Base-by-base conservation (phyloP, 2,113 vertebrate species). In the Poeciliopsis prolifica region DNA sequence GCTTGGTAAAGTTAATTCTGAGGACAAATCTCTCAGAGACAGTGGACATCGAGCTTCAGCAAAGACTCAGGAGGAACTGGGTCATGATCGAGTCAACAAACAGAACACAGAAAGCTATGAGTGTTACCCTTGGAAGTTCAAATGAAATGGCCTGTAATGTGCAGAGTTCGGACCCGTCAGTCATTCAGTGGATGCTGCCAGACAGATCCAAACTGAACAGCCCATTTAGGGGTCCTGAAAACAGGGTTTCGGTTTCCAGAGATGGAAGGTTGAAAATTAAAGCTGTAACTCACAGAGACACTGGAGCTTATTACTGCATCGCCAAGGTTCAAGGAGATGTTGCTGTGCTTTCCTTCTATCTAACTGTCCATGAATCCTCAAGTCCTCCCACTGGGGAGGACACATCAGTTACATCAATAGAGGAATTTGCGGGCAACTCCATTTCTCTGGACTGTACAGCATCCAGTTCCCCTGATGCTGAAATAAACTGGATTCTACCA, bases 401-500 rank as follows among this genome's bases (percentile, higher is more conserved):
- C 4, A 35, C 12, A 72, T 72, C 67, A 28, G 33, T 65, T 62
- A 10, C 60, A 29, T 35, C 88, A 0, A n/a, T 95, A 1, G 84
- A 93, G 37, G 94, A 87, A 74, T 90, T 88, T 58, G 73, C 91
- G 4, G 96, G 96, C 8, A 90, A 93, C 15, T 29, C 93, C 0
- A 51, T 96, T 73, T 70, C 64, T 37, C 67, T 98, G 74, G 93
- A 95, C 0, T 99, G 97, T 61, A 61, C 1, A 0, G 88, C 94
- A 0, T 35, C 84, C 51, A 95, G 94, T 0, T 84, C 94, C 2
- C 97, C 97, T 0, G 95, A 96, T 3, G 93, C 97, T n/a, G 93
- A 95, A 3, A 0, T 98, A 5, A 93, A 87, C 79, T 99, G 97
- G 97, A 92, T 98, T 68, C 93, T 97, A 29, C 97, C 97, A 30